phyloP scores from a whole-genome alignment of 2,113 vertebrate genomes.

The Crotalus viridis region DNA sequence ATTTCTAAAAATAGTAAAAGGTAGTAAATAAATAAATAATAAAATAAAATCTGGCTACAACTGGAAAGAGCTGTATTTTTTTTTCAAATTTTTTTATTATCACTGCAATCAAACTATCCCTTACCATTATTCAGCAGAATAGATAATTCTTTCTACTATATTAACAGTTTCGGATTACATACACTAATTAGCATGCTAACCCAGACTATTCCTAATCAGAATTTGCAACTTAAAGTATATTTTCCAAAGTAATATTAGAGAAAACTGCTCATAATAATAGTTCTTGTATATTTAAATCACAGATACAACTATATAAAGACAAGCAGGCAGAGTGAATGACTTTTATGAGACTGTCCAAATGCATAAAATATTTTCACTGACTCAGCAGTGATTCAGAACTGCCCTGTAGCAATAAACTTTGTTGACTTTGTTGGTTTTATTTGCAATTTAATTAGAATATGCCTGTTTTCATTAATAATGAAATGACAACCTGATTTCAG shows the following conservation, averaged over 20 bases:
- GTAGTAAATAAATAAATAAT: not conserved
- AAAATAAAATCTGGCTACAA: not conserved
- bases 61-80: not conserved
- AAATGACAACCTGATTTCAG: not conserved
- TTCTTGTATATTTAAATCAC: not conserved
- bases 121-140: not conserved
- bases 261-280: not conserved
- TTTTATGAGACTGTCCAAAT: not conserved
- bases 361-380: not conserved
- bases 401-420: not conserved
- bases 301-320: not conserved
- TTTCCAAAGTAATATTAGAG: not conserved
- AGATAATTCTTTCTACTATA: not conserved
- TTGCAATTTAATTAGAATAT: not conserved
- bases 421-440: not conserved
- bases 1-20: not conserved
- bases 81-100: not conserved
- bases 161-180: not conserved
- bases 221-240: not conserved
- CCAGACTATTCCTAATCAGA: not conserved
- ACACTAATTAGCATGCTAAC: not conserved
- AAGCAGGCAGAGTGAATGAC: not conserved
- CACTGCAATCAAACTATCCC: not conserved
- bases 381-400: not conserved
- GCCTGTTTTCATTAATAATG: slow-evolving; percentile 18